Percentiles rank a stretch among this genome's conserved stretches.
Evolutionary conservation across 2,797 vertebrate species (phyloP).

Genomic region (Epinephelus coioides): DNA sequence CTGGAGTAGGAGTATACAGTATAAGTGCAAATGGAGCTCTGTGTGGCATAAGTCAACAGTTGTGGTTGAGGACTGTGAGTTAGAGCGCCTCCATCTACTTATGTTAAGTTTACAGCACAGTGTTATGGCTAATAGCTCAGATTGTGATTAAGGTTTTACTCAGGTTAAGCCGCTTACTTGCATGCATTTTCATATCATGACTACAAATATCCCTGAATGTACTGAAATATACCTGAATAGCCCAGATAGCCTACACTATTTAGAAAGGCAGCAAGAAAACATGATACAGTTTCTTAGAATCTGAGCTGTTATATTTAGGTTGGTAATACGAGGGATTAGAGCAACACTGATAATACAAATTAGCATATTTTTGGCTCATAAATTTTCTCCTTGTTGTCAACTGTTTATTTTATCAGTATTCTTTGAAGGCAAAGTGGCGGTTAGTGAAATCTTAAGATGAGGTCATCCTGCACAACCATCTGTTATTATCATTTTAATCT

Average conservation of each 20-base stretch:
- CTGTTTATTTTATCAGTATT: conserved; percentile 9
- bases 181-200: conserved; percentile 28
- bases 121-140: conserved; percentile 17
- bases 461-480: too few species aligned
- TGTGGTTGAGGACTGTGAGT: neutral
- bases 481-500: neutral
- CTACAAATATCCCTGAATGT: conserved; percentile 21
- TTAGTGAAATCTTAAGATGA: neutral
- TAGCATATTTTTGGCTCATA: neutral
- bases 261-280: neutral
- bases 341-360: neutral
- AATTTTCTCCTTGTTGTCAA: neutral
- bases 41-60: conserved; percentile 18
- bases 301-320: neutral
- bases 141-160: conserved; percentile 33
- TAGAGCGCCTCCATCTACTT: neutral
- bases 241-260: too few species aligned
- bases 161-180: conserved; percentile 53
- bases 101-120: conserved; percentile 5
- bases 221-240: neutral
- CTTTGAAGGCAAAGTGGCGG: neutral
- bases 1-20: conserved; percentile 10
- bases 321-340: conserved; percentile 11
- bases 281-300: neutral
- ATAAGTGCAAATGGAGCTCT: conserved; percentile 21